Evolutionary conservation across 1,140 invertebrate genomes (phyloP).

Genomic region (Cotesia glomerata): DNA sequence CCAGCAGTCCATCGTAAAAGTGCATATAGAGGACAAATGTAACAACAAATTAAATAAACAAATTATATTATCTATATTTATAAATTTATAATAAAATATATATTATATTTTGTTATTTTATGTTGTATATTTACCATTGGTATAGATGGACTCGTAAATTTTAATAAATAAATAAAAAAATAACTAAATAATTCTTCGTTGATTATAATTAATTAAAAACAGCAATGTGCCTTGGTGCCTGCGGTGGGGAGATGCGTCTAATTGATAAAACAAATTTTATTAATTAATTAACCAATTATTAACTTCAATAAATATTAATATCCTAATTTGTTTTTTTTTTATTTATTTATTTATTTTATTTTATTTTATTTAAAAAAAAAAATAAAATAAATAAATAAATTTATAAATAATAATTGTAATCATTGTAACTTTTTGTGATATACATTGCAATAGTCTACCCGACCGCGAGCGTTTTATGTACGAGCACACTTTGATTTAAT

Average conservation of each 20-base stretch:
- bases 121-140: constrained; percentile 41
- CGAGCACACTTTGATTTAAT: constrained; percentile 52
- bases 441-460: constrained; percentile 63
- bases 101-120: constrained; percentile 47
- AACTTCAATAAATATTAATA: constrained; percentile 50
- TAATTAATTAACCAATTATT: constrained; percentile 33
- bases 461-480: constrained; percentile 54
- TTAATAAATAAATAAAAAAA: constrained; percentile 31
- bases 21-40: not conserved
- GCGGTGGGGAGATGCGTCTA: constrained; percentile 38
- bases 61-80: constrained; percentile 44
- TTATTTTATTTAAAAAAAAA: too few species aligned
- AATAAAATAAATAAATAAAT: too few species aligned
- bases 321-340: constrained; percentile 62
- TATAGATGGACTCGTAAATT: constrained; percentile 16
- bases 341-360: too few species aligned
- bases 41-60: not conserved
- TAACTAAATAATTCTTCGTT: constrained; percentile 32
- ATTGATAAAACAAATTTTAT: constrained; percentile 19
- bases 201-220: constrained; percentile 38
- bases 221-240: constrained; percentile 53
- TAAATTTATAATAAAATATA: constrained; percentile 35
- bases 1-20: not conserved
- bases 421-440: constrained; percentile 65
- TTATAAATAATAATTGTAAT: constrained; percentile 54